A percentile compares a stretch with the other conserved stretches of the same genome.
These are phyloP conservation scores for Eulithis testata DNA, from an alignment of 2,888 invertebrate genomes.

Conservation along the genomic window DNA sequence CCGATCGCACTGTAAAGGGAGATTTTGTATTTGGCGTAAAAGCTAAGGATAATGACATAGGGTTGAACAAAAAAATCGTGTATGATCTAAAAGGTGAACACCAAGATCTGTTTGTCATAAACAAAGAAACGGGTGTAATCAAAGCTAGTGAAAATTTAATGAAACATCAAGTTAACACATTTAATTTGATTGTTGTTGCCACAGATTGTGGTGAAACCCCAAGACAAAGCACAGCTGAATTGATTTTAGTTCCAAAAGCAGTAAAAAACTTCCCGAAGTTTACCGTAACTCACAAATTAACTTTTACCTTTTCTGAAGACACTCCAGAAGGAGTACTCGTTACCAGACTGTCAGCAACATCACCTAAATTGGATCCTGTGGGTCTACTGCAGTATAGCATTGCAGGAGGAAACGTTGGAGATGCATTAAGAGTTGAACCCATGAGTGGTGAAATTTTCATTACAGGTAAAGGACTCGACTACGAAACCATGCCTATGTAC, in stretches of 20 bases:
- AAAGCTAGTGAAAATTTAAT: slow-evolving; percentile 90
- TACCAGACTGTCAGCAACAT: slow-evolving; percentile 90
- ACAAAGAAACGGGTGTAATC: slow-evolving; percentile 93
- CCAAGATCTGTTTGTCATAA: slow-evolving; percentile 90
- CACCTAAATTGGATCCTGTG: slow-evolving; percentile 90
- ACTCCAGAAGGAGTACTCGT: slow-evolving; percentile 90
- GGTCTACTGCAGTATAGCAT: slow-evolving; percentile 91
- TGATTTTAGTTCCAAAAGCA: slow-evolving; percentile 91
- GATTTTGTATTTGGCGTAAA: slow-evolving; percentile 96
- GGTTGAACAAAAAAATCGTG: slow-evolving; percentile 90
- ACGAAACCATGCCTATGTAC: slow-evolving; percentile 92
- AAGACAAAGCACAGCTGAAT: slow-evolving; percentile 89
- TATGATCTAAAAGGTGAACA: slow-evolving; percentile 92
- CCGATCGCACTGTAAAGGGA: slow-evolving; percentile 91
- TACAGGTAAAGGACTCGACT: slow-evolving; percentile 92
- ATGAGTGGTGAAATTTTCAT: slow-evolving; percentile 92
- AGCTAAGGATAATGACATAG: slow-evolving; percentile 93
- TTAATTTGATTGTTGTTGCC: slow-evolving; percentile 90
- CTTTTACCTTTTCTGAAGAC: slow-evolving; percentile 92
- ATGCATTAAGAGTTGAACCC: slow-evolving; percentile 92
- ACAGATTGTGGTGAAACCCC: slow-evolving; percentile 90
- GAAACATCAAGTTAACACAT: slow-evolving; percentile 82
- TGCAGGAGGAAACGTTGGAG: slow-evolving; percentile 97
- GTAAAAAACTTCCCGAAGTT: slow-evolving; percentile 93
- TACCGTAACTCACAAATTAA: slow-evolving; percentile 87